A percentile compares a stretch with the other conserved stretches of the same genome.
These are phyloP conservation scores for Nomia melanderi DNA, from an alignment of 1,140 invertebrate genomes.

Conservation along the genomic window DNA sequence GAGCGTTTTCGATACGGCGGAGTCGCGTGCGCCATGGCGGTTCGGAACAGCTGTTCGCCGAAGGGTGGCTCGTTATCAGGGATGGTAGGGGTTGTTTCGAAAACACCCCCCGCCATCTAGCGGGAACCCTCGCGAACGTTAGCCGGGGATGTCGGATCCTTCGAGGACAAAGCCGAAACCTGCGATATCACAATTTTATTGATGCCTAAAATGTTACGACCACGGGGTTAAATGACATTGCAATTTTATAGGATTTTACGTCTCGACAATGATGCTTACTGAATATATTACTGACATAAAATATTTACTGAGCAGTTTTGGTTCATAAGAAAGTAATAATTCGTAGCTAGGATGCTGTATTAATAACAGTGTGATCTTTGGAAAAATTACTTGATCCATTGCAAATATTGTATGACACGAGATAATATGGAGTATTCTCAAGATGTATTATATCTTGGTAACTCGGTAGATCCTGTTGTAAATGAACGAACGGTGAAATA, in stretches of 20 bases:
- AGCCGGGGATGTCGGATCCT: background rate
- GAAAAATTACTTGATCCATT: no score
- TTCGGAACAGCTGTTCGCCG: conserved; percentile 59
- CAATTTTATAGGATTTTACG: no score
- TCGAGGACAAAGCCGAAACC: conserved; percentile 12
- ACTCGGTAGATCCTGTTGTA: no score
- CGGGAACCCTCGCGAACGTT: background rate
- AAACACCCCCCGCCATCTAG: conserved; percentile 36
- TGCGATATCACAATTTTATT: conserved; percentile 6
- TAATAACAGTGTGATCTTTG: no score
- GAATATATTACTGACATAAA: no score
- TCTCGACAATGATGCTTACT: no score
- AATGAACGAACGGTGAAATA: background rate
- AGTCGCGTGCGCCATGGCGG: conserved; percentile 65
- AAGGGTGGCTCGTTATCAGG: conserved; percentile 32
- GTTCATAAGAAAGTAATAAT: no score
- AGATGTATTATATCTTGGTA: no score
- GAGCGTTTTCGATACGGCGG: conserved; percentile 47
- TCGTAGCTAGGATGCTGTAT: no score
- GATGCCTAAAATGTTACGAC: background rate
- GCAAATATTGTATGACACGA: no score
- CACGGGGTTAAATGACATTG: background rate
- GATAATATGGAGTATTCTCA: no score
- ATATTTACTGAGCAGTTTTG: no score
- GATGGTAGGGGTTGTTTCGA: conserved; percentile 13